phyloP scores from a whole-genome alignment of 2,113 vertebrate species.

The Chrysochloris asiatica region DNA sequence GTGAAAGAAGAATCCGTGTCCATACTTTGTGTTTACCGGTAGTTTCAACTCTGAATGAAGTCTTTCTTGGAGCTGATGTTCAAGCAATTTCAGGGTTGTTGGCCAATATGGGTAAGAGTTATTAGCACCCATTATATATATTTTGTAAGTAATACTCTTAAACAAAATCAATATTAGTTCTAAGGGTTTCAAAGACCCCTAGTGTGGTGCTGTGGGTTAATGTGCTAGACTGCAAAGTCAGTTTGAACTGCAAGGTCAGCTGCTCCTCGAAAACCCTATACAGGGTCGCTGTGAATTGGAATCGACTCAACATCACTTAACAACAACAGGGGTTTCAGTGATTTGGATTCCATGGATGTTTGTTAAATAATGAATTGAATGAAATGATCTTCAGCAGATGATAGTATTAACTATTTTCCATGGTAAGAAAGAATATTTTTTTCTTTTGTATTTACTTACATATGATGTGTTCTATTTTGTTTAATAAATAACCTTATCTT shows the following conservation, averaged over 20 bases:
- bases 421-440: background rate
- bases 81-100: slow-evolving; percentile 95
- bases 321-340: too few relatives aligned
- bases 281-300: too few relatives aligned
- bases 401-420: background rate
- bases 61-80: slow-evolving; percentile 96
- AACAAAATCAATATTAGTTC: too few relatives aligned
- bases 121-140: background rate
- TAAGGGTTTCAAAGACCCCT: too few relatives aligned
- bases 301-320: too few relatives aligned
- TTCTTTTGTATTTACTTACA: background rate
- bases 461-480: background rate
- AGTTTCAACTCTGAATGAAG: slow-evolving; percentile 92
- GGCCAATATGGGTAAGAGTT: slow-evolving; percentile 94
- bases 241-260: too few relatives aligned
- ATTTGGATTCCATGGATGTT: background rate
- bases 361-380: slow-evolving; percentile 26
- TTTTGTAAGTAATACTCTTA: background rate
- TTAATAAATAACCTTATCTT: background rate
- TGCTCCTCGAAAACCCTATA: too few relatives aligned
- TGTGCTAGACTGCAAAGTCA: too few relatives aligned
- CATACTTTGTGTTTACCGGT: slow-evolving; percentile 98
- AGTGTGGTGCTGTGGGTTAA: too few relatives aligned
- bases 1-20: slow-evolving; percentile 96
- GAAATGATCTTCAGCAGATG: background rate